These are phyloP conservation scores for Vidua chalybeata DNA, from an alignment of 2,113 vertebrate genomes.

Conservation along the genomic window DNA sequence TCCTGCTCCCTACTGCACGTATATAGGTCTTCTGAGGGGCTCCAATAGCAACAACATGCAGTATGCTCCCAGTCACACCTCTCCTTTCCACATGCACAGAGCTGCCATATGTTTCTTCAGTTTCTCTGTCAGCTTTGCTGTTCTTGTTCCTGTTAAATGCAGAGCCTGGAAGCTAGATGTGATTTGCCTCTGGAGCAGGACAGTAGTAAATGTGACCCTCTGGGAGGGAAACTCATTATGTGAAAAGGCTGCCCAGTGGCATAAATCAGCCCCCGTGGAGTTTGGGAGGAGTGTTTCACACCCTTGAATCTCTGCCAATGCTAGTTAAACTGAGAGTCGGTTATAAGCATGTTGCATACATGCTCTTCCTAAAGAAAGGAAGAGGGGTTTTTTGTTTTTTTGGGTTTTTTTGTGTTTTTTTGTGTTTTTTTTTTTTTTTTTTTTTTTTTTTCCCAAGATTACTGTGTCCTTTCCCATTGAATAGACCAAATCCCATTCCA, in stretches of 20 bases:
- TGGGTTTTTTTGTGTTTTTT: too few relatives aligned
- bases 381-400: too few relatives aligned
- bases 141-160: not conserved
- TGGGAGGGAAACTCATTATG: not conserved
- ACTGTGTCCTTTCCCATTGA: not conserved
- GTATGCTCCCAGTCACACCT: not conserved
- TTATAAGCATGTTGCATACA: not conserved
- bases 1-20: not conserved
- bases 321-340: not conserved
- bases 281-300: not conserved
- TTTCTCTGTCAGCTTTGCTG: conserved; percentile 6
- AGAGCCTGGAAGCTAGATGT: not conserved
- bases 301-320: not conserved
- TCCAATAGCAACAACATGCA: not conserved
- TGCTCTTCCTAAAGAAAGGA: not conserved
- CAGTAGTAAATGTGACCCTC: not conserved
- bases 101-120: conserved; percentile 21
- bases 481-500: not conserved
- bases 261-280: not conserved
- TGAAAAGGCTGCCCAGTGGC: conserved; percentile 19
- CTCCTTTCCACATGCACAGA: not conserved
- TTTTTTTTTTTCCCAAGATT: not conserved
- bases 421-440: too few relatives aligned
- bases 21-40: not conserved
- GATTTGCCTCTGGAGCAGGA: not conserved